Evolutionary conservation across 2,113 vertebrate genomes (phyloP).

Genomic region (Melanerpes formicivorus): DNA sequence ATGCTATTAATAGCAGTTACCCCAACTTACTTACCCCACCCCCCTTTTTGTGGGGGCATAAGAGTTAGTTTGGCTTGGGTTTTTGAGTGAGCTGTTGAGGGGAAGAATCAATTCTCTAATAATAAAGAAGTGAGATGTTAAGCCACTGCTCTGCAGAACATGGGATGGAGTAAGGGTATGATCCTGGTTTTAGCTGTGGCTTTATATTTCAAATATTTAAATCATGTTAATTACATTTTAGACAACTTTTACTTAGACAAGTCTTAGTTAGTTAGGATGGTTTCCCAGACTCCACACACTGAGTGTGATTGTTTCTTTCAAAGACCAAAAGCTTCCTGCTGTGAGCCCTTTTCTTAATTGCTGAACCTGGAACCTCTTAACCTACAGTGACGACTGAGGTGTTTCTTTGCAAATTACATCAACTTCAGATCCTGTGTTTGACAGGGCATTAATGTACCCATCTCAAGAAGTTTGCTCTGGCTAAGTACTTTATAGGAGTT

Average conservation of each 20-base stretch:
- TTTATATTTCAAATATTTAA: background rate
- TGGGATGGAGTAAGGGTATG: background rate
- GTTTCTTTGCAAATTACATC: background rate
- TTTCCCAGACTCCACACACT: background rate
- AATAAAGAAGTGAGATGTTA: background rate
- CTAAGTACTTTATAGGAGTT: background rate
- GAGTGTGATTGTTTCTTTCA: background rate
- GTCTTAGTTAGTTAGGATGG: background rate
- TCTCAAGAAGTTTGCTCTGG: background rate
- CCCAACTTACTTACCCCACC: accelerated
- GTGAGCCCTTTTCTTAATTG: background rate
- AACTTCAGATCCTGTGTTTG: background rate
- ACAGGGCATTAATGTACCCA: background rate
- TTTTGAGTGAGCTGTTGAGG: background rate
- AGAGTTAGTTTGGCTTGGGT: accelerated
- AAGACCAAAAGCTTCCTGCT: background rate
- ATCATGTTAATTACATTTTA: background rate
- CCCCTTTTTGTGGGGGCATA: accelerated
- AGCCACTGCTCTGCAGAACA: background rate
- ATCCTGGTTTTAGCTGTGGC: background rate
- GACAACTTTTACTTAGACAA: background rate
- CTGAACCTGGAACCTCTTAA: background rate
- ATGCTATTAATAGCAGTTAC: background rate
- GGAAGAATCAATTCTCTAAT: background rate
- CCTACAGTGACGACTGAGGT: background rate